A percentile compares a stretch with the other conserved stretches of the same genome.
These are phyloP conservation scores for Saxicola maurus DNA, from an alignment of 2,797 vertebrate species.

Conservation along the genomic window DNA sequence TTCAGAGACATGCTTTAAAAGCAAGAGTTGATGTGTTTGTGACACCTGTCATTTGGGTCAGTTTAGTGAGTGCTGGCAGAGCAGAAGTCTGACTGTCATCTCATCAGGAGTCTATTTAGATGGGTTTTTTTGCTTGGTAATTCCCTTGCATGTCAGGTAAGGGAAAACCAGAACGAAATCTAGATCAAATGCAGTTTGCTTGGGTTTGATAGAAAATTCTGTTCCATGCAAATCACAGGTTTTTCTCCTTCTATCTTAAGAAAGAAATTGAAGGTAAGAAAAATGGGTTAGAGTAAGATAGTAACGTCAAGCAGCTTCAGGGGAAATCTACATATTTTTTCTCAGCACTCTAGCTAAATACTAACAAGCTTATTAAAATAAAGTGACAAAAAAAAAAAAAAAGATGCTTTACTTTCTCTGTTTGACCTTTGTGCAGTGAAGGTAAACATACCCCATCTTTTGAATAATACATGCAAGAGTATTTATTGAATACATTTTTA, in stretches of 20 bases:
- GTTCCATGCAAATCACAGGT: rapidly evolving
- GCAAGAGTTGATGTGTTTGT: neutral
- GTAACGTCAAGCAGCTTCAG: neutral
- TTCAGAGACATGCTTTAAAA: neutral
- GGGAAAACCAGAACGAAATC: neutral
- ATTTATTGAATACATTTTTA: neutral
- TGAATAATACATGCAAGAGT: constrained; percentile 22
- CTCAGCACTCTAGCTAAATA: neutral
- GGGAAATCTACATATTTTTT: neutral
- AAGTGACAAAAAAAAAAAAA: neutral
- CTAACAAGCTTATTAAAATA: constrained; percentile 30
- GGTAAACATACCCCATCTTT: constrained; percentile 24
- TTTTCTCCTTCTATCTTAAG: neutral
- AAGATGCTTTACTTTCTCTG: constrained; percentile 3
- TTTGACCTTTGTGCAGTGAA: constrained; percentile 30
- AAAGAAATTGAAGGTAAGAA: neutral
- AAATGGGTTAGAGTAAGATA: neutral
- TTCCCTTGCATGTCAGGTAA: neutral
- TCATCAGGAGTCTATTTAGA: neutral
- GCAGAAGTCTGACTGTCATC: neutral
- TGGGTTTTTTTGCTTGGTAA: neutral
- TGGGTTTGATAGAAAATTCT: neutral
- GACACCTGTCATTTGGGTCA: neutral
- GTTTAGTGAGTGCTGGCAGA: neutral
- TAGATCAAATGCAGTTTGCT: neutral